phyloP scores from a whole-genome alignment of 2,797 vertebrate genomes.

The Otolemur crassicaudatus region DNA sequence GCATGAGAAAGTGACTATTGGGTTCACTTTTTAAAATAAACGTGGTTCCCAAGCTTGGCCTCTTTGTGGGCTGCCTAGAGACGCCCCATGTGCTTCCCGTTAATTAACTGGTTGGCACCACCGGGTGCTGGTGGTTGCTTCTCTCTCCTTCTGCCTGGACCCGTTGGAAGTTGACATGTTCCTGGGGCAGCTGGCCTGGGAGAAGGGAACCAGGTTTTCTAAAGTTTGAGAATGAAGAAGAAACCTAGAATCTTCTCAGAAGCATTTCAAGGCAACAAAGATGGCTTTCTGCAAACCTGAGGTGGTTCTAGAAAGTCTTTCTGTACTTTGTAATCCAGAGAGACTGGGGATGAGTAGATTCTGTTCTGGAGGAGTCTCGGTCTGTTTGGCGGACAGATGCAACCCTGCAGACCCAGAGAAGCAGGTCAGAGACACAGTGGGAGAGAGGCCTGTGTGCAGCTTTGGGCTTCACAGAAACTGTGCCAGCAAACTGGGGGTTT shows the following conservation, averaged over 20 bases:
- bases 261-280: background rate
- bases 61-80: background rate
- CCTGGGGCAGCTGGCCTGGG: background rate
- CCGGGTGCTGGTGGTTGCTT: conserved; percentile 41
- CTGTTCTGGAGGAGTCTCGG: too few species aligned
- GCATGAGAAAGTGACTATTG: conserved; percentile 74
- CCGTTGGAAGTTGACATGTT: background rate
- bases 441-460: accelerated
- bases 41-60: conserved; percentile 79
- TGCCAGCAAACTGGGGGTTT: accelerated
- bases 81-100: conserved; percentile 36
- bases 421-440: background rate
- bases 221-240: background rate
- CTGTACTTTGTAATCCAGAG: background rate
- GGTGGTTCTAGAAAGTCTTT: background rate
- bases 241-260: background rate
- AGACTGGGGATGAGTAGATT: accelerated
- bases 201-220: background rate
- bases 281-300: background rate
- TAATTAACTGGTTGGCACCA: conserved; percentile 61
- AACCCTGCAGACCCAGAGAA: accelerated
- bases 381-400: background rate
- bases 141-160: background rate
- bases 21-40: conserved; percentile 69
- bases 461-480: accelerated